Evolutionary conservation across 2,888 invertebrate genomes (phyloP).

Genomic region (Tenthredo livida): DNA sequence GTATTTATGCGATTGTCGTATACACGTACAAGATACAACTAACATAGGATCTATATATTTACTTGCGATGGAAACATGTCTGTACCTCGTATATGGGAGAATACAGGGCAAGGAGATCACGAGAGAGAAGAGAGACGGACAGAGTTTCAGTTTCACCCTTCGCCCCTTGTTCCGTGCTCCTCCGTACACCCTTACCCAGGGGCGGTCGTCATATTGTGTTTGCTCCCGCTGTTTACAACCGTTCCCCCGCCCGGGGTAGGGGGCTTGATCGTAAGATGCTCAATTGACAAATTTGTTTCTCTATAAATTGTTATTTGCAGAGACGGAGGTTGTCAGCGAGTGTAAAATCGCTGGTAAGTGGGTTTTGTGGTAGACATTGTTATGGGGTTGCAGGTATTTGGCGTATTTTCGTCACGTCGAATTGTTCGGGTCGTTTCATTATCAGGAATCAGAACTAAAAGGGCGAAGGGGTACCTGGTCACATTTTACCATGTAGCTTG

Average conservation of each 20-base stretch:
- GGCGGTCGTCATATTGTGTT: conserved; percentile 78
- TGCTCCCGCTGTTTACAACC: conserved; percentile 75
- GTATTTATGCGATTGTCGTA: not conserved
- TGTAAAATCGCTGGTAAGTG: conserved; percentile 28
- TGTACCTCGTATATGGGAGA: not conserved
- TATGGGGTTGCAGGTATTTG: not conserved
- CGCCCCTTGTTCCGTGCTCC: conserved; percentile 20
- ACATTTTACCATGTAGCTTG: not conserved
- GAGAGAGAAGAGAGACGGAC: conserved; percentile 58
- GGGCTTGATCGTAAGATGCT: conserved; percentile 57
- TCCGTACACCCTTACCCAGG: conserved; percentile 65
- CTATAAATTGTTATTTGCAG: conserved; percentile 59
- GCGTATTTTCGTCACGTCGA: conserved; percentile 11
- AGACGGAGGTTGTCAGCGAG: conserved; percentile 3
- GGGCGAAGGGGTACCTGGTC: not conserved
- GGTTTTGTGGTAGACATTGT: conserved; percentile 31
- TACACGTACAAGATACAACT: not conserved
- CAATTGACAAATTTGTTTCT: conserved; percentile 58
- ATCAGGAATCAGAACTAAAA: not conserved
- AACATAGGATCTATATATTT: conserved; percentile 5
- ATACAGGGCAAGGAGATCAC: conserved; percentile 1
- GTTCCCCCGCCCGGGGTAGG: conserved; percentile 53
- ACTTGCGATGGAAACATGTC: conserved; percentile 3
- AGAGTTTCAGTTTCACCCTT: conserved; percentile 60
- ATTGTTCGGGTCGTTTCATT: not conserved